Conservation (phyloP, 2,888 invertebrate species). For the Mactromeris polynyma region DNA sequence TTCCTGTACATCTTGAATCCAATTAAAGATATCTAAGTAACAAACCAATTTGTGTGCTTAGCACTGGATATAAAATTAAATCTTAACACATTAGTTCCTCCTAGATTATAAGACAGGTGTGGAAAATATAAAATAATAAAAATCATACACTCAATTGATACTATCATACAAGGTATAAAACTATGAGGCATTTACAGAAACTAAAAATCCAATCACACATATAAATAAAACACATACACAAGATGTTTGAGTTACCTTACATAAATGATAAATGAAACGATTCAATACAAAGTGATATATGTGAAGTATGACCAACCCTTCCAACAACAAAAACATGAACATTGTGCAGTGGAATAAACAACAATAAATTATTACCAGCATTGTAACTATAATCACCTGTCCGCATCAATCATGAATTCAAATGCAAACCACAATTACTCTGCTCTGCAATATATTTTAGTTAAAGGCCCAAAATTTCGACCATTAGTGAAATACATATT, state of each 20-base stretch:
- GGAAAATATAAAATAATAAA: neutral
- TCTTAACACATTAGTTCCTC: neutral
- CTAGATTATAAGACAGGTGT: neutral
- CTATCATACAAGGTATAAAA: neutral
- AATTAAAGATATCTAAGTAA: no score
- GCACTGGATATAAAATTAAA: neutral
- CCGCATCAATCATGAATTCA: neutral
- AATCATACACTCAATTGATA: neutral
- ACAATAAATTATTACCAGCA: neutral
- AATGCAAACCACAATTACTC: neutral
- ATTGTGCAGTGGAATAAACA: neutral
- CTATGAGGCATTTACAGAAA: neutral
- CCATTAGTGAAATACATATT: no score
- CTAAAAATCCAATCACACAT: slow-evolving; percentile 21
- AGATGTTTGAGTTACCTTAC: slow-evolving; percentile 8
- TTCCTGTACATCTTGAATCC: no score
- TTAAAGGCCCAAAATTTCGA: no score
- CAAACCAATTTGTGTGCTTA: neutral
- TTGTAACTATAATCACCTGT: neutral
- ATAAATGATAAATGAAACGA: slow-evolving; percentile 6
- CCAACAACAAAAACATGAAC: neutral
- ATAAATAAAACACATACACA: slow-evolving; percentile 43
- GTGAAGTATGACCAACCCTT: neutral
- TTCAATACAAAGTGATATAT: neutral
- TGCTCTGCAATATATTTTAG: no score